Percentiles rank a stretch among this genome's conserved stretches.
Conservation (phyloP, 2,113 vertebrate genomes). For the Varanus komodoensis region DNA sequence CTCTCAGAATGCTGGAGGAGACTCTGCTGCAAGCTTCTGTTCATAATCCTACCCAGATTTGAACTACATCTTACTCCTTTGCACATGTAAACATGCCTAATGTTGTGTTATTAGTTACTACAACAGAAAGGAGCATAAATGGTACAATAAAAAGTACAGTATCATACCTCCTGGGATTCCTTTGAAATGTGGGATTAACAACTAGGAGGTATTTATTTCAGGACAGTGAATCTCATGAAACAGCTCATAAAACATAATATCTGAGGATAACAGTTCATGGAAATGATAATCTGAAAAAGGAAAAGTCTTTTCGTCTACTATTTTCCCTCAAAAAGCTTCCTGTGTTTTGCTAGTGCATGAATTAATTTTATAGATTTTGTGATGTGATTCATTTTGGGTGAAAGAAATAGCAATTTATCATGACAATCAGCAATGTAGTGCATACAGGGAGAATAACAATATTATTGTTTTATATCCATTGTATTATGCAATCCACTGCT, state of each 20-base stretch:
- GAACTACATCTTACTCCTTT: neutral
- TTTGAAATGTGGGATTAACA: neutral
- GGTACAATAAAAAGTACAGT: neutral
- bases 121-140: neutral
- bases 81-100: neutral
- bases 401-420: conserved; percentile 80
- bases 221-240: conserved; percentile 29
- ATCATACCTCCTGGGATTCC: conserved; percentile 8
- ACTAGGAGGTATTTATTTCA: neutral
- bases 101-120: neutral
- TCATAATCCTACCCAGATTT: neutral
- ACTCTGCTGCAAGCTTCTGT: neutral
- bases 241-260: conserved; percentile 58
- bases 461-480: conserved; percentile 73
- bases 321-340: conserved; percentile 57
- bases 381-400: conserved; percentile 75
- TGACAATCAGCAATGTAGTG: conserved; percentile 75
- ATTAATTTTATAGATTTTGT: conserved; percentile 79
- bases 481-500: conserved; percentile 70
- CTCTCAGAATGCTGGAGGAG: conserved; percentile 47
- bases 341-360: conserved; percentile 63
- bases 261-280: conserved; percentile 11
- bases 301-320: conserved; percentile 59
- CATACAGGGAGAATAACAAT: conserved; percentile 69
- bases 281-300: conserved; percentile 61